A percentile compares a stretch with the other conserved stretches of the same genome.
These are phyloP conservation scores for Iselma pallidipennis DNA, from an alignment of 2,888 invertebrate genomes.

Conservation along the genomic window DNA sequence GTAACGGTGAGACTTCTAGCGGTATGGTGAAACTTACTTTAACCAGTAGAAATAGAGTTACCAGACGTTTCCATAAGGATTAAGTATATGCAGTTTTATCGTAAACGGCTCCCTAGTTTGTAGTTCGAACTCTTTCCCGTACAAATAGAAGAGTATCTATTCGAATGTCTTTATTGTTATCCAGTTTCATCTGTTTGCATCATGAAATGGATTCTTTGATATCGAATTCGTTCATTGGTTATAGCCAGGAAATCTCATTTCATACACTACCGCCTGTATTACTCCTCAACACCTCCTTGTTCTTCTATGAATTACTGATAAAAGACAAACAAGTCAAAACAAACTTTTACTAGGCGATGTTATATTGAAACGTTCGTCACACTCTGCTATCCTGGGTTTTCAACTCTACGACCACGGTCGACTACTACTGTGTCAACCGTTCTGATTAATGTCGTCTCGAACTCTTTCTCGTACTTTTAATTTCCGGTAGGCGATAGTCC, in stretches of 20 bases:
- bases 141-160: not conserved
- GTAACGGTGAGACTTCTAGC: not conserved
- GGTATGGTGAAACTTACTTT: not conserved
- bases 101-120: not conserved
- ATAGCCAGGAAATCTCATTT: not conserved
- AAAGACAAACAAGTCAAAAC: not conserved
- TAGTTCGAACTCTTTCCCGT: not conserved
- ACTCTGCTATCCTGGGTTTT: not conserved
- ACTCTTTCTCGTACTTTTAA: not conserved
- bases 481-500: not conserved
- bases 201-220: not conserved
- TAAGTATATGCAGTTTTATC: not conserved
- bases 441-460: not conserved
- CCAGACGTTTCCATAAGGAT: not conserved
- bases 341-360: not conserved
- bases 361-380: not conserved
- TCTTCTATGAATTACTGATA: not conserved
- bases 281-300: not conserved
- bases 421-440: not conserved
- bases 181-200: not conserved
- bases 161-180: not conserved
- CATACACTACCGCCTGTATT: not conserved
- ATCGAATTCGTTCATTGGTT: not conserved
- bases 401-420: not conserved
- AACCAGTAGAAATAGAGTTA: too few species aligned